phyloP scores from a whole-genome alignment of 2,888 invertebrate species.

The Eustalomyia histrio region DNA sequence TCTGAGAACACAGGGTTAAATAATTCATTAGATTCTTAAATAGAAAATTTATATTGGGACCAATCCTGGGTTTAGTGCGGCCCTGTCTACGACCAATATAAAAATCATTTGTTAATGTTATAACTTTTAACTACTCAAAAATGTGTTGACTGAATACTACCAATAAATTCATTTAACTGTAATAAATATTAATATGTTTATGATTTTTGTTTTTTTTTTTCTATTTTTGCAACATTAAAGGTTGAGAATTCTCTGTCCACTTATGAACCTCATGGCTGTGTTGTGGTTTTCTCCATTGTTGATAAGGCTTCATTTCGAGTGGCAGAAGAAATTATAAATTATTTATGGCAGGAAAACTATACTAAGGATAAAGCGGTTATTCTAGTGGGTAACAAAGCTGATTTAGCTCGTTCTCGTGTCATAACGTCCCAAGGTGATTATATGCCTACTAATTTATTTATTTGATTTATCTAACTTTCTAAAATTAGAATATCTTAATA shows the following conservation, averaged over 20 bases:
- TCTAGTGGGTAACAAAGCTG: constrained; percentile 96
- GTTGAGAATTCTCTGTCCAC: constrained; percentile 93
- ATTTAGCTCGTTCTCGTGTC: constrained; percentile 91
- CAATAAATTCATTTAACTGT: not conserved
- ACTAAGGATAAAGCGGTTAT: constrained; percentile 92
- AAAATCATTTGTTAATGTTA: too few relatives aligned
- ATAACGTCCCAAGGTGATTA: constrained; percentile 89
- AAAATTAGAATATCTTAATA: not conserved
- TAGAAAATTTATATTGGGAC: too few relatives aligned
- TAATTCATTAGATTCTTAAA: too few relatives aligned
- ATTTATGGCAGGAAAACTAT: constrained; percentile 90
- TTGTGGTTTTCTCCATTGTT: constrained; percentile 94
- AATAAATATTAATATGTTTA: not conserved
- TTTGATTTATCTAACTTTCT: not conserved
- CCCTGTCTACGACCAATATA: too few relatives aligned
- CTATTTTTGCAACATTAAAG: constrained; percentile 80
- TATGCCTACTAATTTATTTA: not conserved
- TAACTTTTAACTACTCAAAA: too few relatives aligned
- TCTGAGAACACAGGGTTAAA: too few relatives aligned
- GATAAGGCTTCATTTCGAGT: constrained; percentile 90
- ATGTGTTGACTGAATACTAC: not conserved
- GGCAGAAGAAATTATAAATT: constrained; percentile 91
- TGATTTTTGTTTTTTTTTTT: too few relatives aligned
- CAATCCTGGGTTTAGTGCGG: too few relatives aligned
- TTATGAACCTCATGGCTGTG: constrained; percentile 95